phyloP scores from a whole-genome alignment of 2,888 invertebrate genomes.

The Macaria liturata region DNA sequence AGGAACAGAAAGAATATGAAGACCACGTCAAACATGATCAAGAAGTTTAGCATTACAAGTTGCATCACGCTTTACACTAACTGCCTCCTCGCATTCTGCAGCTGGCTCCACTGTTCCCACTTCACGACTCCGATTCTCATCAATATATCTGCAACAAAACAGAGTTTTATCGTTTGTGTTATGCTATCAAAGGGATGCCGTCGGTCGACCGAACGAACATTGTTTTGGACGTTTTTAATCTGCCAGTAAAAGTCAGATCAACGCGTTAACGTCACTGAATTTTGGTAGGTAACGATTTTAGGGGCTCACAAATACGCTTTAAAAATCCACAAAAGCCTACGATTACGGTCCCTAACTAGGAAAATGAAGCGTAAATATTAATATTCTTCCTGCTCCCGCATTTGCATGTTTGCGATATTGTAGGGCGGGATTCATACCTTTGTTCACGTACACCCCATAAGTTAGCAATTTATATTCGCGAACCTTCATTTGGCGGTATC shows the following conservation, averaged over 20 bases:
- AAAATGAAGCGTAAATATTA: conserved; percentile 43
- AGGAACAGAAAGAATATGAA: conserved; percentile 94
- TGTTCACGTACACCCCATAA: conserved; percentile 34
- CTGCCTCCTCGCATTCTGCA: conserved; percentile 69
- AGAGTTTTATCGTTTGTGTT: conserved; percentile 15
- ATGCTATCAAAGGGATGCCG: conserved; percentile 33
- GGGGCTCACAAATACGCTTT: conserved; percentile 1
- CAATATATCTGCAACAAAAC: conserved; percentile 43
- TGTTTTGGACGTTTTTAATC: conserved; percentile 42
- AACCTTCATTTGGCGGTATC: conserved; percentile 39
- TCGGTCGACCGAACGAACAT: conserved; percentile 25
- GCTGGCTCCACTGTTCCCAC: conserved; percentile 34
- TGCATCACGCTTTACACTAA: conserved; percentile 85
- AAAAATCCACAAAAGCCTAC: conserved; percentile 25
- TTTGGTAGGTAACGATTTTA: conserved; percentile 2
- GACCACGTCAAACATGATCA: conserved; percentile 94
- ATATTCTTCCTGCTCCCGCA: conserved; percentile 34
- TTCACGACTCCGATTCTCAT: neutral
- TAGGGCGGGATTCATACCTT: conserved; percentile 45
- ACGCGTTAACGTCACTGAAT: conserved; percentile 21
- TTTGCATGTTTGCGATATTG: conserved; percentile 32
- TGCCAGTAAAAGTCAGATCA: conserved; percentile 39
- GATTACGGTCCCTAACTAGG: conserved; percentile 36
- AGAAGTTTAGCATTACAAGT: conserved; percentile 92
- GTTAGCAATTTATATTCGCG: conserved; percentile 28